Percentiles rank a stretch among this genome's conserved stretches.
These are phyloP conservation scores for Luehdorfia chinensis DNA, from an alignment of 1,140 invertebrate genomes.

Conservation along the genomic window DNA sequence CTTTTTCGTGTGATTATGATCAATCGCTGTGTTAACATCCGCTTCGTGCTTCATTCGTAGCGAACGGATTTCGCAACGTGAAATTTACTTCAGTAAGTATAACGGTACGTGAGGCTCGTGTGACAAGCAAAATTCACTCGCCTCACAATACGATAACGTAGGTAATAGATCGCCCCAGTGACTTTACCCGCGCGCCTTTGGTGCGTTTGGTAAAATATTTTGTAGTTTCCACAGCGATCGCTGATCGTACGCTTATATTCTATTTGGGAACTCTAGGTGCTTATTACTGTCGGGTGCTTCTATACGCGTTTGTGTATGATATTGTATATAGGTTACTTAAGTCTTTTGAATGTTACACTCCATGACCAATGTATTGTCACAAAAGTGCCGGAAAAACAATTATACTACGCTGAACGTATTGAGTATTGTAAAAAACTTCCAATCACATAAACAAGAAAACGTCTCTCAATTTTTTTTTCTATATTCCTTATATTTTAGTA, in stretches of 20 bases:
- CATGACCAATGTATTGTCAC: conserved; percentile 22
- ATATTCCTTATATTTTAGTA: too few relatives aligned
- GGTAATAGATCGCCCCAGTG: conserved; percentile 48
- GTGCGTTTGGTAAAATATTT: conserved; percentile 28
- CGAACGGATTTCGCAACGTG: neutral
- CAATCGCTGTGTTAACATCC: neutral
- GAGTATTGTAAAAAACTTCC: neutral
- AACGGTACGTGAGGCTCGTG: conserved; percentile 18
- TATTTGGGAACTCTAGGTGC: conserved; percentile 72
- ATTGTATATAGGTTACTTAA: conserved; percentile 71
- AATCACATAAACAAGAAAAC: too few relatives aligned
- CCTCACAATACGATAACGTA: too few relatives aligned
- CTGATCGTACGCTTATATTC: conserved; percentile 65
- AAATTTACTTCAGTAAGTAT: conserved; percentile 16
- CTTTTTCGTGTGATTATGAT: conserved; percentile 21
- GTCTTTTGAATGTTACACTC: conserved; percentile 50
- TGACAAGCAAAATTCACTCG: too few relatives aligned
- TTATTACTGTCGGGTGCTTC: conserved; percentile 75
- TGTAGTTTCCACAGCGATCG: conserved; percentile 47
- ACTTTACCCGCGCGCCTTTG: conserved; percentile 31
- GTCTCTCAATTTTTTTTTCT: too few relatives aligned
- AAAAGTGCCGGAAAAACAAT: conserved; percentile 10
- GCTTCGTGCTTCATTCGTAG: neutral
- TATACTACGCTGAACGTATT: conserved; percentile 2
- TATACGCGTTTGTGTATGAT: conserved; percentile 67